Conservation (phyloP, 2,888 invertebrate genomes). For the Lepidochitona cinerea region DNA sequence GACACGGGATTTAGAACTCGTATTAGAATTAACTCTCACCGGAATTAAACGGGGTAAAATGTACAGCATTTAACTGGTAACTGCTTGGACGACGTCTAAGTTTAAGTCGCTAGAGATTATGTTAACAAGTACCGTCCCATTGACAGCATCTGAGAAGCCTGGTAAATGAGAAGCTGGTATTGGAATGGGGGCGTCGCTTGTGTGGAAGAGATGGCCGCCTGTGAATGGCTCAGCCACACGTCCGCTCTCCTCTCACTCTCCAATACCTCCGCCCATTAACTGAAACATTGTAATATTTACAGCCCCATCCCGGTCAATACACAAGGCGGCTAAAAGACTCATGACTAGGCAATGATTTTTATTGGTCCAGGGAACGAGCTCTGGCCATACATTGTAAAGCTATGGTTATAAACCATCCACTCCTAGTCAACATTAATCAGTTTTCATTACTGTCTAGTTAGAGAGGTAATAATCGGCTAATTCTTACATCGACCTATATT, state of each 20-base stretch:
- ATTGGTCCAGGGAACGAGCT: background rate
- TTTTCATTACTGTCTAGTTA: background rate
- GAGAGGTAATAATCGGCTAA: background rate
- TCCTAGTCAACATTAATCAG: background rate
- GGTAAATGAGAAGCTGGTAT: too few relatives aligned
- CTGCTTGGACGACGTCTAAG: too few relatives aligned
- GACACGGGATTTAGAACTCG: too few relatives aligned
- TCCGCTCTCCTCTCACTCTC: background rate
- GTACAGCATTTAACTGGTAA: too few relatives aligned
- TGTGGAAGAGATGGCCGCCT: background rate
- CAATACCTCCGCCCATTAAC: background rate
- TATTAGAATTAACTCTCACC: too few relatives aligned
- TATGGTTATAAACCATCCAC: background rate
- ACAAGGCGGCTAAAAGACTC: background rate
- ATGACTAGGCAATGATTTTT: slow-evolving; percentile 2
- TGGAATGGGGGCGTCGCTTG: too few relatives aligned
- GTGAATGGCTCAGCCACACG: background rate
- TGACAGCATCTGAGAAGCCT: too few relatives aligned
- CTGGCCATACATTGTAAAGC: background rate
- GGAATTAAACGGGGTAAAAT: too few relatives aligned
- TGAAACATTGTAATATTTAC: background rate
- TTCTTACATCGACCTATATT: background rate
- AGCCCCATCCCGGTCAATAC: background rate
- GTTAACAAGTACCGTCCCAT: too few relatives aligned
- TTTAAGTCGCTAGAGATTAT: too few relatives aligned